Base-by-base conservation (phyloP, 2,888 invertebrate species). In the Eupithecia subumbrata region DNA sequence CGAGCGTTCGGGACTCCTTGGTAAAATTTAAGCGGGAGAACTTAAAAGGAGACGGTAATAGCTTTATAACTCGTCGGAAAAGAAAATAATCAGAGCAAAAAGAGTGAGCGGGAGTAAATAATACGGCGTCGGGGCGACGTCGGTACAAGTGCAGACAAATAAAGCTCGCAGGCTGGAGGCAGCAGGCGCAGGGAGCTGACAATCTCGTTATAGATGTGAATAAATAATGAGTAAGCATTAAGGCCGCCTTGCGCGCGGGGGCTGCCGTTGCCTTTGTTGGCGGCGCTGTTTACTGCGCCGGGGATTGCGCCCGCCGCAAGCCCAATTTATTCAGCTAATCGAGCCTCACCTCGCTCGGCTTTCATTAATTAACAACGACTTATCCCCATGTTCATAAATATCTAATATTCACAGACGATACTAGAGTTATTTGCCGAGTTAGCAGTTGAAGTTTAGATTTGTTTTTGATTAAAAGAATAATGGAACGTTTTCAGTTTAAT, bases 141-240 rank as follows among this genome's bases (percentile, higher is more conserved):
- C 81, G 80, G 81, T 84, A 82, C 80, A 83, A 86, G 87, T 83
- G 82, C 80, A 86, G 77, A 84, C 87, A 89, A 90, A 91, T 89
- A 89, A 88, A 89, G 86, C 86, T 84, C 84, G 85, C 84, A 82
- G 84, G 81, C 80, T 83, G 85, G 84, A 85, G 86, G 87, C 82
- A 82, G 83, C 86, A 84, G 83, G 80, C 81, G 85, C 80, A 73
- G 90, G 89, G 90, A 89, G 89, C 92, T 90, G 92, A 91, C 92
- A 93, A 94, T 93, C 91, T 92, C 92, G 92, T 93, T 93, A 93
- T 90, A 91, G 90, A 92, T 90, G 92, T 94, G 92, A 94, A 94
- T 94, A 93, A 94, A 93, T 93, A 94, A 94, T 93, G 91, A 92
- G 91, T 90, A 87, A 90, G 91, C 92, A 92, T 92, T 92, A 91